These are phyloP conservation scores for Sebastes matsubarae DNA, from an alignment of 2,797 vertebrate species.

Conservation along the genomic window DNA sequence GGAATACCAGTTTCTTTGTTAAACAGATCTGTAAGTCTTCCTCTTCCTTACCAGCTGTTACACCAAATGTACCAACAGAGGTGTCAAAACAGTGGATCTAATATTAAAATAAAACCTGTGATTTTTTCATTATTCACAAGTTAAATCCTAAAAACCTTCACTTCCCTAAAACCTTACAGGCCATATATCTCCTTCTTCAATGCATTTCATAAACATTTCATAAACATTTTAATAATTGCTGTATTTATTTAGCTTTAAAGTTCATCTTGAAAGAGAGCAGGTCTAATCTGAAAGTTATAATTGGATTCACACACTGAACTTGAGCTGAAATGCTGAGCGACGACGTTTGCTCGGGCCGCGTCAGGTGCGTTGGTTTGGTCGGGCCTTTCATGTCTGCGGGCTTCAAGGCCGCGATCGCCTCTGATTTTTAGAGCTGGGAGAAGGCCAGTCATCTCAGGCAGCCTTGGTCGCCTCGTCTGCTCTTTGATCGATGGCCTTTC, in stretches of 20 bases:
- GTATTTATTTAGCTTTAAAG: not conserved
- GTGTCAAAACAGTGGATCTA: not conserved
- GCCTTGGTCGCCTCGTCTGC: constrained; percentile 57
- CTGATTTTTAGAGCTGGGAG: constrained; percentile 55
- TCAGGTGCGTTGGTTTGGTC: constrained; percentile 39
- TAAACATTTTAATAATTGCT: not conserved
- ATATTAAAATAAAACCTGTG: not conserved
- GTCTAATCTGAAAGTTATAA: constrained; percentile 19
- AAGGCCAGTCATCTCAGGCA: constrained; percentile 60
- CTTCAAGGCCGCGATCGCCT: constrained; percentile 71
- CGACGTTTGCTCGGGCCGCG: constrained; percentile 38
- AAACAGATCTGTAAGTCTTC: not conserved
- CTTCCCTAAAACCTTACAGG: not conserved
- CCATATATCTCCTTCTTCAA: not conserved
- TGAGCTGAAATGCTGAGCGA: constrained; percentile 53
- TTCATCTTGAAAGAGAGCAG: not conserved
- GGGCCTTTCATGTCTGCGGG: constrained; percentile 63
- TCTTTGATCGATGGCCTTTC: constrained; percentile 82
- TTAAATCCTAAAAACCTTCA: not conserved
- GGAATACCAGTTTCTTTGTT: not conserved
- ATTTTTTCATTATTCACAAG: not conserved
- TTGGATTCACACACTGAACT: constrained; percentile 14
- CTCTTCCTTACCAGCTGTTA: not conserved
- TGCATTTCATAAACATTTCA: not conserved
- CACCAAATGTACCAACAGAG: not conserved